A percentile compares a stretch with the other conserved stretches of the same genome.
These are phyloP conservation scores for Diadophis punctatus DNA, from an alignment of 2,113 vertebrate species.

Conservation along the genomic window DNA sequence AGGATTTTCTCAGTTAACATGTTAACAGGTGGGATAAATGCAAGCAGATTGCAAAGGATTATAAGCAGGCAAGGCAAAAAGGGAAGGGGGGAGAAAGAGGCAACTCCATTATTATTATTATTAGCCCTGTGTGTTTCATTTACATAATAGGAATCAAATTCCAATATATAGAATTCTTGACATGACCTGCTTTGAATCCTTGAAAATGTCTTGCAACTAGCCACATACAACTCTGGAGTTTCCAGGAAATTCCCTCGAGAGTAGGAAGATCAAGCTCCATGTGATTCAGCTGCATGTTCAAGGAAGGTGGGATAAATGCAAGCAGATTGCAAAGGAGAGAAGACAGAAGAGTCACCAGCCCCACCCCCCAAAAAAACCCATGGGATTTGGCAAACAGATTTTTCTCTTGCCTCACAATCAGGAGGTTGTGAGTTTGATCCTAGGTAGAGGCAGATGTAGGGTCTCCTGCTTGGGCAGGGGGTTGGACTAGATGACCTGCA, in stretches of 20 bases:
- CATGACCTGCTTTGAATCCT: neutral
- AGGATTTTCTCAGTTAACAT: neutral
- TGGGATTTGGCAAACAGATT: neutral
- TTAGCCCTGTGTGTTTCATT: neutral
- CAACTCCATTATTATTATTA: neutral
- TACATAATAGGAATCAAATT: neutral
- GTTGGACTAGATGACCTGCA: too few species aligned
- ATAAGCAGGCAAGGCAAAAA: neutral
- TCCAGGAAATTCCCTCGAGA: neutral
- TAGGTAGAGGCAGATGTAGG: too few species aligned
- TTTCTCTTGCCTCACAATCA: too few species aligned
- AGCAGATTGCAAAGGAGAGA: too few species aligned
- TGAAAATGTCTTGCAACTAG: neutral
- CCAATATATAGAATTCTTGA: neutral
- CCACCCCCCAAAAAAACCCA: too few species aligned
- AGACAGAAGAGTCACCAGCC: neutral
- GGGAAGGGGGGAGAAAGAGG: neutral
- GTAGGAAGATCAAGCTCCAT: neutral
- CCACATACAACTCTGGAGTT: neutral
- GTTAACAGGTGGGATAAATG: neutral
- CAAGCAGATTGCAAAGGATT: neutral
- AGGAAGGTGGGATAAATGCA: neutral
- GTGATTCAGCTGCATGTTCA: neutral
- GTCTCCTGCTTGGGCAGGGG: too few species aligned
- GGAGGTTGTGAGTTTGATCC: too few species aligned